Percentiles rank a stretch among this genome's conserved stretches.
Conservation (phyloP, 2,113 vertebrate species). For the Bubalus kerabau region DNA sequence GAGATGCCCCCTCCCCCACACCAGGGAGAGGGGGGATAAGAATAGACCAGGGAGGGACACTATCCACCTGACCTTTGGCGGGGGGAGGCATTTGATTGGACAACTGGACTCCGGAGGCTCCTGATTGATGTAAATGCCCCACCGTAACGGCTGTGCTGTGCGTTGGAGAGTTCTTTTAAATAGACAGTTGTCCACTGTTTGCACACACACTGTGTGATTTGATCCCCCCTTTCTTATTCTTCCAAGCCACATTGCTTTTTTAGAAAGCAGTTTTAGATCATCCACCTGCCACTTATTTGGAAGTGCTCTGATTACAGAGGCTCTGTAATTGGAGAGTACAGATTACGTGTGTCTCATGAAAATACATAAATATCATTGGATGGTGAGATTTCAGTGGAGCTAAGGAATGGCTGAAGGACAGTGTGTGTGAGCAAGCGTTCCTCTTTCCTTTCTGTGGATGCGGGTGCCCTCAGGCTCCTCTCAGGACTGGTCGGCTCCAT, state of each 20-base stretch:
- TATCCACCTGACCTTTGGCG: neutral
- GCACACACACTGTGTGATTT: neutral
- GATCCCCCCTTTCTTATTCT: neutral
- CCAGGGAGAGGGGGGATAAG: neutral
- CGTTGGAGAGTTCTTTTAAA: neutral
- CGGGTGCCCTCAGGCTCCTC: neutral
- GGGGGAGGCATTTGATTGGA: neutral
- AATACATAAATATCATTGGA: neutral
- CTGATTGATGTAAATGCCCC: neutral
- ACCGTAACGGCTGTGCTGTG: accelerated
- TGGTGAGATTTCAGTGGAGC: neutral
- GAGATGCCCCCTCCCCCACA: neutral
- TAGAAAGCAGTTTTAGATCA: neutral
- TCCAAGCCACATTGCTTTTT: neutral
- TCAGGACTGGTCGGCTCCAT: neutral
- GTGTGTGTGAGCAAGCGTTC: neutral
- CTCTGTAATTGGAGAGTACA: neutral
- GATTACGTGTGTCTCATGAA: neutral
- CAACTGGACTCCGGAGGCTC: neutral
- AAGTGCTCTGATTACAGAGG: neutral
- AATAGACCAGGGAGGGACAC: neutral
- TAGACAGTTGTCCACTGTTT: neutral
- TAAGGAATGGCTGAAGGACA: neutral
- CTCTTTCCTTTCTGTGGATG: neutral
- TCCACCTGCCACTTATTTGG: neutral